Conservation (phyloP, 2,113 vertebrate genomes). For the Ochotona princeps region DNA sequence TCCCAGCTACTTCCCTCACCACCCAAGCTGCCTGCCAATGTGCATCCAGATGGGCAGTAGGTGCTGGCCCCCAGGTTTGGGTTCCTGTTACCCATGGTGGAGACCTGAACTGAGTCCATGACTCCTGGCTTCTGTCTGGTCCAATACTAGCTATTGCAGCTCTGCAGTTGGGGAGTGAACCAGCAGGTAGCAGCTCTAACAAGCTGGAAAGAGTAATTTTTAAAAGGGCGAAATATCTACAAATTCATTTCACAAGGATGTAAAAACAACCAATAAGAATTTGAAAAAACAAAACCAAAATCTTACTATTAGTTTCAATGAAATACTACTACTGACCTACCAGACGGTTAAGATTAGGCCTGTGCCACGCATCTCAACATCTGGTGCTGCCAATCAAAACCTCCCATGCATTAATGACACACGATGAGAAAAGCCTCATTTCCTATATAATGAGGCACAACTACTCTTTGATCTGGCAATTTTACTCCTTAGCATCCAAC, state of each 20-base stretch:
- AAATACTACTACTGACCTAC: not conserved
- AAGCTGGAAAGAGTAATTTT: no score
- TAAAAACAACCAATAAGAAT: not conserved
- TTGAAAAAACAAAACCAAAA: not conserved
- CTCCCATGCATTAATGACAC: not conserved
- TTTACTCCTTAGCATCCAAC: not conserved
- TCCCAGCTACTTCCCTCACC: no score
- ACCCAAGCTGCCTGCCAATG: no score
- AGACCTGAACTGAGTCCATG: no score
- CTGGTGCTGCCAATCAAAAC: not conserved
- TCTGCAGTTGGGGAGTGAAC: no score
- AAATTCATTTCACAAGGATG: not conserved
- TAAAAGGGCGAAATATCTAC: not conserved
- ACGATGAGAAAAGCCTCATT: not conserved
- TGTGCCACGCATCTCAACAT: not conserved
- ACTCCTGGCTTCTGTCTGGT: no score
- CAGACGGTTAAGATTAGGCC: not conserved
- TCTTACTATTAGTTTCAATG: not conserved
- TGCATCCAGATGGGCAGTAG: no score
- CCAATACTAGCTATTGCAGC: no score
- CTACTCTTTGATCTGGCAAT: not conserved
- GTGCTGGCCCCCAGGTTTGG: no score
- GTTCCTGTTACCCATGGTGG: no score
- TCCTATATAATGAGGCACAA: constrained; percentile 16
- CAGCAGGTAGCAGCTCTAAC: no score